phyloP scores from a whole-genome alignment of 2,113 vertebrate genomes.

The Pteronura brasiliensis region DNA sequence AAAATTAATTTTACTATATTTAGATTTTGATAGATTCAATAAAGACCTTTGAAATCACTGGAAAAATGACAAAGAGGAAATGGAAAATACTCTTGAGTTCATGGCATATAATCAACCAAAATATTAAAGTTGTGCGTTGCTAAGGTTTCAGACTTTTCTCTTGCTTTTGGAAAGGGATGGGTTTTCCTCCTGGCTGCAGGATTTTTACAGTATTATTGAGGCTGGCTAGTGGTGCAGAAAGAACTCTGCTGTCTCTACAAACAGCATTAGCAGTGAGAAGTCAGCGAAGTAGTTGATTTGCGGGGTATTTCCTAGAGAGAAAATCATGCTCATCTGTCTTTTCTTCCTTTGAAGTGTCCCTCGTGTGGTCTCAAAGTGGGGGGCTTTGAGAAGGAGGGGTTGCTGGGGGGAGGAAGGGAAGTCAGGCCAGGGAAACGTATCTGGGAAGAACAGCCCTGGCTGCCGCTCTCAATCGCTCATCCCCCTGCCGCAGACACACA shows the following conservation, averaged over 20 bases:
- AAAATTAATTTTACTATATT: slow-evolving; percentile 7
- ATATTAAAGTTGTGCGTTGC: slow-evolving; percentile 16
- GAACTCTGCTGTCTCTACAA: not conserved
- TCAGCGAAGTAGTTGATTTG: not conserved
- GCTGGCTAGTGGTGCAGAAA: not conserved
- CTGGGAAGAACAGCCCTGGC: not conserved
- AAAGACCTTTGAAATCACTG: slow-evolving; percentile 58
- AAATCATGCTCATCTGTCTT: not conserved
- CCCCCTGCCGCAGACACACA: not conserved
- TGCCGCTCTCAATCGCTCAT: not conserved
- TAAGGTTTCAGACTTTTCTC: slow-evolving; percentile 36
- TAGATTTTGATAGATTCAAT: slow-evolving; percentile 46
- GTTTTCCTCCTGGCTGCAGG: slow-evolving; percentile 29
- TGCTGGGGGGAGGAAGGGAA: not conserved
- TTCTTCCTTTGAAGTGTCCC: not conserved
- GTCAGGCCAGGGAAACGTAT: not conserved
- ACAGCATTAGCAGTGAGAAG: not conserved
- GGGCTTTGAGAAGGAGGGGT: not conserved
- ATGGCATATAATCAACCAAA: slow-evolving; percentile 52
- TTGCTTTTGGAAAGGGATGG: not conserved
- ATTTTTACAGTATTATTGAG: not conserved
- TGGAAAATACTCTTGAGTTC: slow-evolving; percentile 47
- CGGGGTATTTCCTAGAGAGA: slow-evolving; percentile 54
- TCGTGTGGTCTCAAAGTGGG: not conserved
- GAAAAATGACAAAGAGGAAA: slow-evolving; percentile 49